Evolutionary conservation across 2,888 invertebrate genomes (phyloP), one percentile per base, ranked within the genome.

Genomic region (Stenurella melanura): DNA sequence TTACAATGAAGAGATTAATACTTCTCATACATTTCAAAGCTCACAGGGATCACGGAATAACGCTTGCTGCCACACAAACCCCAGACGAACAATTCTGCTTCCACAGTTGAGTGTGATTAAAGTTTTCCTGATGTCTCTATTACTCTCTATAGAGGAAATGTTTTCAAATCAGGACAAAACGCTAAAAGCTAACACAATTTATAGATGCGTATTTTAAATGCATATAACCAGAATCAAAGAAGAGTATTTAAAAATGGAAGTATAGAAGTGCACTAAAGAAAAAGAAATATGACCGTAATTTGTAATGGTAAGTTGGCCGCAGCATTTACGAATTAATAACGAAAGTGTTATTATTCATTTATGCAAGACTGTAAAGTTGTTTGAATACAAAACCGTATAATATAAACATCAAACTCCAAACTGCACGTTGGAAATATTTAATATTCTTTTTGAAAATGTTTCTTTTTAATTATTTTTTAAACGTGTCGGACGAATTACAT

Each of bases 351-450:
- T 19, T 58, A 58, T 58, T 58, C 58, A 58, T 58, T 58, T 58
- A 58, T 58, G 58, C 58, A 19, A 19, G 58, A 58, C 58, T 58
- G 50, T 50, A 42, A 42, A 6, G 50, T 50, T 58, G 58, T 58
- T 21, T 21, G 58, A 58, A 58, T 58, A 58, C 58, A 58, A 21
- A 58, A 58, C 58, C 19, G 58, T 58, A 58, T 58, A 58, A 58
- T 58, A 58, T 21, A 18, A 19, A 58, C 58, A 58, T 58, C 58
- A 58, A 58, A 58, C 58, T 21, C 12, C 11, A 18, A 58, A 58
- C 19, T 58, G 58, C 58, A 58, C 58, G 58, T 56, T 58, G 10
- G 58, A 58, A 58, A 58, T 19, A 19, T 58, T 58, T 19, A 58
- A 58, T 58, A 18, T 56, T 42, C 42, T 58, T 58, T 21, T 12